These are phyloP conservation scores for Ethmia dodecea DNA, from an alignment of 2,888 invertebrate species.

Conservation along the genomic window DNA sequence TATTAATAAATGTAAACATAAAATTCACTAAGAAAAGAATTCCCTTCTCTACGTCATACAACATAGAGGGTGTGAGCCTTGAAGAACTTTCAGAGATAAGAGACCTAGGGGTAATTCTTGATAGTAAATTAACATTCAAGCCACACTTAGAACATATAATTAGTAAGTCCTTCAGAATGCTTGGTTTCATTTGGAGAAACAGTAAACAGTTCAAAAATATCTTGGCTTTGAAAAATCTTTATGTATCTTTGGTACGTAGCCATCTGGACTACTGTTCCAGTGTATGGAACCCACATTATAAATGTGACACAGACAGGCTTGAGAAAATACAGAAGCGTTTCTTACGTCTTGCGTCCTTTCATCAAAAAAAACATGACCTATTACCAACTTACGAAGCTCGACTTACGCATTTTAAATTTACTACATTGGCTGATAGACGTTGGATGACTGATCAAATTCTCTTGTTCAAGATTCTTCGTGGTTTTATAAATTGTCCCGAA, in stretches of 20 bases:
- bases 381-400: too few species aligned
- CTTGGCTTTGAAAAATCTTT: not conserved
- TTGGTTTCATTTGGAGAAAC: slow-evolving; percentile 21
- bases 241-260: not conserved
- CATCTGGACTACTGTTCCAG: not conserved
- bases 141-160: not conserved
- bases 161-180: not conserved
- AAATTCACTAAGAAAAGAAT: not conserved
- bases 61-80: not conserved
- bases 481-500: too few species aligned
- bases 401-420: too few species aligned
- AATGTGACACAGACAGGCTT: not conserved
- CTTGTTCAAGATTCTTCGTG: too few species aligned
- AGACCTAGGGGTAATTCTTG: not conserved
- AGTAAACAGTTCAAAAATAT: slow-evolving; percentile 17
- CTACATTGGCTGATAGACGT: too few species aligned
- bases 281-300: not conserved
- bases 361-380: too few species aligned
- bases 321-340: not conserved
- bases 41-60: not conserved
- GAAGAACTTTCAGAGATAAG: not conserved
- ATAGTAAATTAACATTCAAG: not conserved
- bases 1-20: not conserved
- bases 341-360: too few species aligned
- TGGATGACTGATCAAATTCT: too few species aligned